phyloP scores from a whole-genome alignment of 2,797 vertebrate genomes.

The Acanthopagrus latus region DNA sequence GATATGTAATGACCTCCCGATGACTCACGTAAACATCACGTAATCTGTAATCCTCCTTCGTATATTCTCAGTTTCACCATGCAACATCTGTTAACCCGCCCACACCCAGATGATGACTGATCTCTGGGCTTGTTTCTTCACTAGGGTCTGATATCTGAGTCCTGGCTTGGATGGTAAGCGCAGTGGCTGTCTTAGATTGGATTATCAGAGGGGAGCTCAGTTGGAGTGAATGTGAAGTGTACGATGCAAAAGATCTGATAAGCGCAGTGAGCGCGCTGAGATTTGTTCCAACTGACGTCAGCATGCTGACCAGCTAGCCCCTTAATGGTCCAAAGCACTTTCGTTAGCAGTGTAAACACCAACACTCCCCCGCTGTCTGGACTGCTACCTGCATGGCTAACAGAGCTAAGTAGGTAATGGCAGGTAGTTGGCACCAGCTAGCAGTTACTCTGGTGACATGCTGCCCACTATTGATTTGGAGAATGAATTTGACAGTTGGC shows the following conservation, averaged over 20 bases:
- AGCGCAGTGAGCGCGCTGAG: background rate
- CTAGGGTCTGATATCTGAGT: background rate
- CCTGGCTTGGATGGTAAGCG: background rate
- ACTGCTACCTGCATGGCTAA: too few species aligned
- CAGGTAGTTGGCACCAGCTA: too few species aligned
- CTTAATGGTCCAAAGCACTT: too few species aligned
- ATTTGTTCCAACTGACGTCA: too few species aligned
- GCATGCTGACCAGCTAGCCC: too few species aligned
- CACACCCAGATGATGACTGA: background rate
- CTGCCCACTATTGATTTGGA: too few species aligned
- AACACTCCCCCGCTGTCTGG: too few species aligned
- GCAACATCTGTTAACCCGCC: constrained; percentile 10
- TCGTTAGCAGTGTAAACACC: too few species aligned
- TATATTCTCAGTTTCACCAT: background rate
- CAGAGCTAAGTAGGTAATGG: too few species aligned
- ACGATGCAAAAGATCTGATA: background rate
- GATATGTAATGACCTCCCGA: too few species aligned
- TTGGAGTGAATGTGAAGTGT: background rate
- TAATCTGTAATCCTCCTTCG: background rate
- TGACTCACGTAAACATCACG: background rate
- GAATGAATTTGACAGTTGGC: too few species aligned
- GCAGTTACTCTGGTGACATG: too few species aligned
- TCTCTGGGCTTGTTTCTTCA: constrained; percentile 5
- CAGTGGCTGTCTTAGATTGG: background rate
- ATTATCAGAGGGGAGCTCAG: background rate